Evolutionary conservation across 64 coral and sea anemone species (phyloP), one percentile per base, ranked within the genome.

Genomic region (Porites lutea): DNA sequence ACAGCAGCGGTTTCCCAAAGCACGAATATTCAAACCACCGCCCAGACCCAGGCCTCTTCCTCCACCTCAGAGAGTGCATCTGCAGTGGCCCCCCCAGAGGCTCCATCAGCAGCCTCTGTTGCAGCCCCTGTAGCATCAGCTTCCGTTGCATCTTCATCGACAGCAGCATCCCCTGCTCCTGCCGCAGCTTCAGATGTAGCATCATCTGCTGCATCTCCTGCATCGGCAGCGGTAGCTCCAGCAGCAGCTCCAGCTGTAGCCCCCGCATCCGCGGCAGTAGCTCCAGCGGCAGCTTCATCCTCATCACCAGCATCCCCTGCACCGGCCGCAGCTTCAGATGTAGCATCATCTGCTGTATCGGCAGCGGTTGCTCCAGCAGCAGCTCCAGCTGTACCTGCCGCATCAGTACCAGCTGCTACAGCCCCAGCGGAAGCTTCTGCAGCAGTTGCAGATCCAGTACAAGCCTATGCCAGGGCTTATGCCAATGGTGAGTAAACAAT

Each of bases 401-500:
- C 54, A 57, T 66, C 67, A 71, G 44, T 19, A 59, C 16, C 79
- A 85, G 60, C 82, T 48, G 27, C 13, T 65, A 16, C 62, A 65
- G 81, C 61, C 5, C 57, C 57, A 59, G 46, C 59, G 18, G 23
- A 27, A 13, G 15, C 82, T 14, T 4, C 18, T 57, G 54, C 54
- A 57, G 47, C 67, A 71, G 44, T 19, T 62, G 54, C 79, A 85
- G 60, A 60, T 48, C 12, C 13, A 16, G 62, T 16, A 65, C 58
- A 55, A 22, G 46, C 82, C 9, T 46, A 73, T 21, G 20, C 20
- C 70, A 9, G 45, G 70, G 79, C 79, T 5, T 60, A 55, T 13
- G 59, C 15, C 23, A 63, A 14, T 50, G 86, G 73, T 88, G 19
- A 75, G 83, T 63, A 6, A 87, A 69, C 12, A 9, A 57, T 48